Conservation (phyloP, 2,113 vertebrate species). For the Psophia crepitans region DNA sequence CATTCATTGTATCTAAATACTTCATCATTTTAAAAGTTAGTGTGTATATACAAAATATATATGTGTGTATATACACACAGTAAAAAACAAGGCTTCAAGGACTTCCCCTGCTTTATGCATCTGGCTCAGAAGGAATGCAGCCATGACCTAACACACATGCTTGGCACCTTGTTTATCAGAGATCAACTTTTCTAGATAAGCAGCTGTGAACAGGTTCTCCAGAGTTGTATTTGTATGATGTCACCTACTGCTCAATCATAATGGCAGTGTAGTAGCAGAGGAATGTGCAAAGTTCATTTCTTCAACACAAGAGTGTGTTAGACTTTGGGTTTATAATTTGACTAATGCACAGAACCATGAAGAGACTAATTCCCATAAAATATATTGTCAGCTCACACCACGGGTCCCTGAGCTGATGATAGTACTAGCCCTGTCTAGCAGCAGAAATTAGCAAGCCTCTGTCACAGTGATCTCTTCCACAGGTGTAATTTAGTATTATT, state of each 20-base stretch:
- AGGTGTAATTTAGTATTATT: background rate
- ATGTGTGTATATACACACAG: too few species aligned
- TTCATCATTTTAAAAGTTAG: too few species aligned
- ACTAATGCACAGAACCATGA: background rate
- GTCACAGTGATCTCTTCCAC: background rate
- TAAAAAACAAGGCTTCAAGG: background rate
- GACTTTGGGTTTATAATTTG: background rate
- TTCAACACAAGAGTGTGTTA: background rate
- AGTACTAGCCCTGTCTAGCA: background rate
- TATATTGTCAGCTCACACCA: background rate
- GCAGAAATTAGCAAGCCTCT: background rate
- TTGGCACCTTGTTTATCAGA: background rate
- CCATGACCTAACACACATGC: accelerated
- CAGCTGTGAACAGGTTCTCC: background rate
- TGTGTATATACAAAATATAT: too few species aligned
- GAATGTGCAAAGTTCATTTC: background rate
- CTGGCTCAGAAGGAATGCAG: background rate
- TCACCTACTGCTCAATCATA: background rate
- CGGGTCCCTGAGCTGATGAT: background rate
- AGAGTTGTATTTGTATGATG: background rate
- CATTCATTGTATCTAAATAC: too few species aligned
- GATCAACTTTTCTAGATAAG: background rate
- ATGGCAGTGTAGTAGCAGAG: background rate
- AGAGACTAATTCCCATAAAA: background rate
- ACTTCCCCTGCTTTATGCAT: background rate